A percentile compares a stretch with the other conserved stretches of the same genome.
These are phyloP conservation scores for Microdon myrmicae DNA, from an alignment of 2,888 invertebrate species.

Conservation along the genomic window DNA sequence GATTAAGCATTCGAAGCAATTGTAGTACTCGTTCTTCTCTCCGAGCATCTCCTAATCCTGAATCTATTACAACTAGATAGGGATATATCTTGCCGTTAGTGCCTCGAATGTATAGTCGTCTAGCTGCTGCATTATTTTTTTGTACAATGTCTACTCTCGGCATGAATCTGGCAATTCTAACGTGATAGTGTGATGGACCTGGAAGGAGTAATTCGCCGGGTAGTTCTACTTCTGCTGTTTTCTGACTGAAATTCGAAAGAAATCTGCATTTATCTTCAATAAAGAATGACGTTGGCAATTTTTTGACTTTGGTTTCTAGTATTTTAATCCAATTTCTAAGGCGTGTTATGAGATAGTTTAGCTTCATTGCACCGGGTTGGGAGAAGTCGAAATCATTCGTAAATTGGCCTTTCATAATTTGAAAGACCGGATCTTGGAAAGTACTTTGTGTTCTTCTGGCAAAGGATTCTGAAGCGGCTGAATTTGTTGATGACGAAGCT, in stretches of 20 bases:
- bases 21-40: constrained; percentile 94
- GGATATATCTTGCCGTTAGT: constrained; percentile 98
- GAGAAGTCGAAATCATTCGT: constrained; percentile 95
- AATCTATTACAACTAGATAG: constrained; percentile 94
- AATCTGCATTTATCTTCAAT: constrained; percentile 97
- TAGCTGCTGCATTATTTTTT: constrained; percentile 92
- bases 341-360: constrained; percentile 93
- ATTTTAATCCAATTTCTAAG: constrained; percentile 98
- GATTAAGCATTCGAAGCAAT: constrained; percentile 91
- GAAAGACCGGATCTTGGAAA: constrained; percentile 95
- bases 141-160: constrained; percentile 96
- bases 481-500: constrained; percentile 77
- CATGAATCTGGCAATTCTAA: constrained; percentile 95
- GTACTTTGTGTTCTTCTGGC: constrained; percentile 91
- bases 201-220: constrained; percentile 95
- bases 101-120: constrained; percentile 90
- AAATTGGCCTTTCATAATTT: constrained; percentile 96
- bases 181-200: constrained; percentile 95
- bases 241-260: constrained; percentile 92
- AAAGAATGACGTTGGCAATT: constrained; percentile 91
- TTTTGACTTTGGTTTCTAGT: constrained; percentile 90
- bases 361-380: constrained; percentile 87
- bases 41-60: constrained; percentile 90
- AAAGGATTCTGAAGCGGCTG: constrained; percentile 90
- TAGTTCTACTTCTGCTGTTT: constrained; percentile 95